Evolutionary conservation across 2,888 invertebrate genomes (phyloP).

Genomic region (Trisateles emortualis): DNA sequence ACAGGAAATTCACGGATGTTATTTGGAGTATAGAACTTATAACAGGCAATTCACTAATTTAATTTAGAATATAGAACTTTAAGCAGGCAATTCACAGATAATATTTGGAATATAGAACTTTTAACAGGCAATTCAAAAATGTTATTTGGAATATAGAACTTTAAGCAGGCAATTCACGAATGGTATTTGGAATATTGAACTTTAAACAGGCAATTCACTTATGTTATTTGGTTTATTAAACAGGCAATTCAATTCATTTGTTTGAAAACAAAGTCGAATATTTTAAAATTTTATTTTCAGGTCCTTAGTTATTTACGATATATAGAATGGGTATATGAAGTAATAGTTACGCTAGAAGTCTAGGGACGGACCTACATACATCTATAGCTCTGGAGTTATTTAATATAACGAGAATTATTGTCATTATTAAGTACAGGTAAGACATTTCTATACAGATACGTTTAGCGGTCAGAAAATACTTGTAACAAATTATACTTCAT

Average conservation of each 20-base stretch:
- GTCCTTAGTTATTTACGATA: background rate
- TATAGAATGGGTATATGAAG: background rate
- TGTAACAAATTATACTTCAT: constrained; percentile 15
- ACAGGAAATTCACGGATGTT: background rate
- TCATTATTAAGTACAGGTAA: constrained; percentile 33
- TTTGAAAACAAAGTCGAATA: background rate
- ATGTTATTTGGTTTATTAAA: background rate
- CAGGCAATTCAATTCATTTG: background rate
- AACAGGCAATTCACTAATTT: no score
- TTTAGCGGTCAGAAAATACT: constrained; percentile 27
- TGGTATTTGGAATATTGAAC: constrained; percentile 43
- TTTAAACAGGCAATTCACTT: background rate
- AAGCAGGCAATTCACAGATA: no score
- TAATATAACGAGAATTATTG: constrained; percentile 40
- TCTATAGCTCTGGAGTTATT: constrained; percentile 19
- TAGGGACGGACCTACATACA: constrained; percentile 41
- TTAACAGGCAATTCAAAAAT: no score
- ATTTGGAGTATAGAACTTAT: constrained; percentile 1
- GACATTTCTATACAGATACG: constrained; percentile 12
- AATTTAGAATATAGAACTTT: no score
- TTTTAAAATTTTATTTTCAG: no score
- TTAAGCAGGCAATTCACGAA: no score
- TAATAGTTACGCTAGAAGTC: constrained; percentile 17
- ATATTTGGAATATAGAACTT: no score
- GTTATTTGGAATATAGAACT: no score